Evolutionary conservation across 2,113 vertebrate genomes (phyloP).

Genomic region (Eleginops maclovinus): DNA sequence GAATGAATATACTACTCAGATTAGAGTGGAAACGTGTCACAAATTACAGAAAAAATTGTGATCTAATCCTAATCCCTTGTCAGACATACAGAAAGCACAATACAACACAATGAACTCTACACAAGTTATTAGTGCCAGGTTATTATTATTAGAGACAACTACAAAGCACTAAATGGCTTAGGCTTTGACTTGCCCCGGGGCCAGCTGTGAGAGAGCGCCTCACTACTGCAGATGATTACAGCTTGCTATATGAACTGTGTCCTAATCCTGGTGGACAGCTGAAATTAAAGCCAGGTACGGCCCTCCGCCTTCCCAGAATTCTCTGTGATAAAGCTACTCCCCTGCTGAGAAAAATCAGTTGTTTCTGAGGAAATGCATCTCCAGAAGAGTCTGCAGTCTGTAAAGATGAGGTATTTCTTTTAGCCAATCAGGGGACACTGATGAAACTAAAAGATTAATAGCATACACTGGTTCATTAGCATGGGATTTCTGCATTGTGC

Average conservation of each 20-base stretch:
- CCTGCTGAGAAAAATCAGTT: slow-evolving; percentile 66
- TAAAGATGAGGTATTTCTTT: slow-evolving; percentile 17
- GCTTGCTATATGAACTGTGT: slow-evolving; percentile 74
- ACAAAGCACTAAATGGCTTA: slow-evolving; percentile 59
- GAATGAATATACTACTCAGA: not conserved
- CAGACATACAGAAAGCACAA: not conserved
- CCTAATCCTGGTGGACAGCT: slow-evolving; percentile 77
- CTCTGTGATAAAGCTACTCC: slow-evolving; percentile 61
- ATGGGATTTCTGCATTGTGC: slow-evolving; percentile 13
- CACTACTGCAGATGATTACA: slow-evolving; percentile 76
- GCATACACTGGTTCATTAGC: not conserved
- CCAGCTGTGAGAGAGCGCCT: slow-evolving; percentile 53
- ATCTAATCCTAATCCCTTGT: not conserved
- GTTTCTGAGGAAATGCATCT: slow-evolving; percentile 39
- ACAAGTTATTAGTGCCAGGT: slow-evolving; percentile 33
- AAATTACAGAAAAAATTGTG: not conserved
- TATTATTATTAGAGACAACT: slow-evolving; percentile 62
- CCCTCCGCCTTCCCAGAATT: slow-evolving; percentile 67
- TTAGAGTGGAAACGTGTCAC: not conserved
- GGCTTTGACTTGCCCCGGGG: slow-evolving; percentile 50
- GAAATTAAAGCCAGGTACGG: slow-evolving; percentile 81
- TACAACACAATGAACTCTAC: not conserved
- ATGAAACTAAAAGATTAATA: slow-evolving; percentile 3
- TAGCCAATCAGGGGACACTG: not conserved
- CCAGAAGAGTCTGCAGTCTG: slow-evolving; percentile 9